phyloP scores from a whole-genome alignment of 2,888 invertebrate genomes.

The Trichacis sp. region DNA sequence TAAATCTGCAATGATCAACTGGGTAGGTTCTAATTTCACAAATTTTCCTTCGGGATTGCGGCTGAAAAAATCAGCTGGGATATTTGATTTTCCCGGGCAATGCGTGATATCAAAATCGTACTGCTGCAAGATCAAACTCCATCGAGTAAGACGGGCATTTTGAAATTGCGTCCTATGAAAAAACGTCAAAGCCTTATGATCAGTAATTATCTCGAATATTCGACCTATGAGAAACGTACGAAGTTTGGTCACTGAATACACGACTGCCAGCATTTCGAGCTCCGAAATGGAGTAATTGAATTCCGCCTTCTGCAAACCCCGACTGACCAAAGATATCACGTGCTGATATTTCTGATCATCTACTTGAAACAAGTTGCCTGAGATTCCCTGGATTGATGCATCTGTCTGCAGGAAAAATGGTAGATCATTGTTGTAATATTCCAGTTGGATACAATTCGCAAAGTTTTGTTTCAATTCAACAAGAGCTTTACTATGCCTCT shows the following conservation, averaged over 20 bases:
- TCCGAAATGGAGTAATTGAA: slow-evolving; percentile 25
- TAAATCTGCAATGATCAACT: too few species aligned
- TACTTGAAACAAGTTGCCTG: slow-evolving; percentile 36
- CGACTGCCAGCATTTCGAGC: slow-evolving; percentile 26
- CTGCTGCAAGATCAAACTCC: not conserved
- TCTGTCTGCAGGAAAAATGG: slow-evolving; percentile 36
- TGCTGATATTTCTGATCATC: not conserved
- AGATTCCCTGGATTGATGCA: slow-evolving; percentile 30
- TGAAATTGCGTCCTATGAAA: not conserved
- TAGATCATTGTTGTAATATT: slow-evolving; percentile 15
- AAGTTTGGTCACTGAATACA: slow-evolving; percentile 19
- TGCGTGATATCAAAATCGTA: not conserved
- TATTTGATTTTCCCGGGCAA: too few species aligned
- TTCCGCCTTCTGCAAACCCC: slow-evolving; percentile 20
- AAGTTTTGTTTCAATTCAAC: slow-evolving; percentile 25
- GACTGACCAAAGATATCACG: slow-evolving; percentile 8
- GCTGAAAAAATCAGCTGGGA: too few species aligned
- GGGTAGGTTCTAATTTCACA: too few species aligned
- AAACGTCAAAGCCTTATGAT: slow-evolving; percentile 5
- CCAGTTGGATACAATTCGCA: slow-evolving; percentile 15
- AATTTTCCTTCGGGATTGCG: too few species aligned
- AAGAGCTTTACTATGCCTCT: slow-evolving; percentile 26
- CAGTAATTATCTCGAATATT: not conserved
- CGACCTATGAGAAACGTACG: not conserved
- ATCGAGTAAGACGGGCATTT: too few species aligned